Base-by-base conservation (phyloP, 1,140 invertebrate species). In the Anastrepha ludens region DNA sequence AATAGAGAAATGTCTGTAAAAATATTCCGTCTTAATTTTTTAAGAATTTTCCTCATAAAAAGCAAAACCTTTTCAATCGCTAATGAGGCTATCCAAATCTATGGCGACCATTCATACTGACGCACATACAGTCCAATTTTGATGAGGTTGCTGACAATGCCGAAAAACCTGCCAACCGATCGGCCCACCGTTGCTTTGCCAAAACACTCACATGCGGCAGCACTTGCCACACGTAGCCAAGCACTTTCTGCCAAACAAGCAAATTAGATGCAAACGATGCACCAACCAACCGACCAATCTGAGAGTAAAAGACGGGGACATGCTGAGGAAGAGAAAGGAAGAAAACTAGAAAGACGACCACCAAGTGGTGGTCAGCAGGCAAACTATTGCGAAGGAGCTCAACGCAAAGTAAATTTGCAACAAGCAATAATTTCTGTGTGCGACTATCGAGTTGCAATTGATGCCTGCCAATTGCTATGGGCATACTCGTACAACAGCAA, bases 281-380 rank as follows among this genome's bases (percentile, higher is more conserved):
- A 81, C 6, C 11, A 17, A 62, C 8, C 13, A 62, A 17, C 60
- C 9, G 47, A 4, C 44, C 4, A 1, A 29, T 29, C 29, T 29
- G 29, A 29, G 29, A 29, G 29, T 1, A 29, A 29, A 29, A 4
- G 47, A 9, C 2, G n/a, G 5, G 17, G 0, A 13, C n/a, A 47
- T 3, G 8, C 17, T 15, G n/a, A 0, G 17, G 17, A 47, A 20
- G 47, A 29, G 67, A 17, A 13, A 41, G 39, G 15, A 5, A 3
- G 74, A 20, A 81, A 81, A 81, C 74, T 81, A 55, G 74, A 20
- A 81, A 81, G 74, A 58, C 74, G 44, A 81, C 74, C 74, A 81
- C 50, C 74, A 81, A 81, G 44, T 50, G 74, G n/a, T 20, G 74
- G 74, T 81, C 74, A 81, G 50, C 17, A 55, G 47, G 47, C 64